Conservation (phyloP, 2,797 vertebrate species). For the Poeciliopsis turneri region DNA sequence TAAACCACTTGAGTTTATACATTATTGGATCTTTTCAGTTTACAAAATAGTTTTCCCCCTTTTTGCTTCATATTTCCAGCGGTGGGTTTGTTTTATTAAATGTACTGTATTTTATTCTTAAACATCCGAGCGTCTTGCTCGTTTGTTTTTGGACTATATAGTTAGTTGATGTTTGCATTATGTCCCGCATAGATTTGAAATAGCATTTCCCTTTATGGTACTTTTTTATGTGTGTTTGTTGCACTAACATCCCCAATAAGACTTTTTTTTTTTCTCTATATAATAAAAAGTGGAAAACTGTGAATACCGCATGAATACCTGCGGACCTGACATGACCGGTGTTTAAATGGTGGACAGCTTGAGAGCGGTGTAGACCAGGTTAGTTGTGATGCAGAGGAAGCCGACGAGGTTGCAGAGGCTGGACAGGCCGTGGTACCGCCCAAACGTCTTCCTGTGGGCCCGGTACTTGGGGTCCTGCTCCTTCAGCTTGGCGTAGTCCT, state of each 20-base stretch:
- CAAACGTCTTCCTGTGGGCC: constrained; percentile 75
- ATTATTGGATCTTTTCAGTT: not conserved
- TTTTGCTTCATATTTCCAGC: not conserved
- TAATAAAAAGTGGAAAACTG: not conserved
- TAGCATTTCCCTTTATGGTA: not conserved
- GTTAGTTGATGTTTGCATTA: not conserved
- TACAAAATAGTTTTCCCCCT: not conserved
- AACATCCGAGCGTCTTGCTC: not conserved
- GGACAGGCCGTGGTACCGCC: constrained; percentile 85
- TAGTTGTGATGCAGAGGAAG: constrained; percentile 82
- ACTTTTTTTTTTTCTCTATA: too few species aligned
- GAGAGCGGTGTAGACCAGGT: constrained; percentile 82
- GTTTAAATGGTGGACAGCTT: constrained; percentile 81
- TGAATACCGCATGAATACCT: not conserved
- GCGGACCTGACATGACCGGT: not conserved
- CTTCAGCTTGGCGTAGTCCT: constrained; percentile 83
- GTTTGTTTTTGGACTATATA: not conserved
- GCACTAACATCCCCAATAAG: not conserved
- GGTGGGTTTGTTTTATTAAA: not conserved
- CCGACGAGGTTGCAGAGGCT: constrained; percentile 85
- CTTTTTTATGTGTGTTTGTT: not conserved
- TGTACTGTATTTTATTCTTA: not conserved
- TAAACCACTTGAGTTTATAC: not conserved
- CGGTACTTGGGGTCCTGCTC: constrained; percentile 88
- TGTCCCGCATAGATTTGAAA: too few species aligned